Conservation (phyloP, 2,888 invertebrate species). For the Zonitis immaculata region DNA sequence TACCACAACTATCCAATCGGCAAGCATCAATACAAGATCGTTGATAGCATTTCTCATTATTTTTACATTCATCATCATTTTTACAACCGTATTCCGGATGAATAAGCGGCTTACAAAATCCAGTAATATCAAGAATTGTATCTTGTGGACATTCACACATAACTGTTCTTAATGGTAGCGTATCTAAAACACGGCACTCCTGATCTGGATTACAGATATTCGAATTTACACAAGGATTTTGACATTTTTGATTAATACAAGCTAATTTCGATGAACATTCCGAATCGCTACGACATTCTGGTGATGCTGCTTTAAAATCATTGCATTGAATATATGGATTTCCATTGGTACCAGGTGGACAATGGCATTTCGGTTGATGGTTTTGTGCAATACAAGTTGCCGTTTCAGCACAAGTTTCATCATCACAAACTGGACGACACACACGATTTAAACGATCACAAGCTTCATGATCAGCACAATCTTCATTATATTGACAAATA, state of each 20-base stretch:
- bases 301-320: slow-evolving; percentile 47
- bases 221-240: slow-evolving; percentile 69
- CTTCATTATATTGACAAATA: slow-evolving; percentile 83
- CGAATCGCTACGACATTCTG: slow-evolving; percentile 69
- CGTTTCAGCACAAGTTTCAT: slow-evolving; percentile 72
- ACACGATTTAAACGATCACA: slow-evolving; percentile 80
- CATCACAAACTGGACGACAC: slow-evolving; percentile 76
- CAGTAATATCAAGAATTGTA: slow-evolving; percentile 67
- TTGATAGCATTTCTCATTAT: slow-evolving; percentile 64
- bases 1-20: slow-evolving; percentile 69
- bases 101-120: slow-evolving; percentile 58
- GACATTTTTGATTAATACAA: slow-evolving; percentile 72
- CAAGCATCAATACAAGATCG: slow-evolving; percentile 78
- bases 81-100: slow-evolving; percentile 58
- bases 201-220: slow-evolving; percentile 74
- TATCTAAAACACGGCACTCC: slow-evolving; percentile 72
- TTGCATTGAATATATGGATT: slow-evolving; percentile 72
- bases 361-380: slow-evolving; percentile 75
- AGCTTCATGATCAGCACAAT: slow-evolving; percentile 78
- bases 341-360: slow-evolving; percentile 69
- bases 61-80: slow-evolving; percentile 69
- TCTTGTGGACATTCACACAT: slow-evolving; percentile 84
- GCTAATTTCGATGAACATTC: slow-evolving; percentile 72
- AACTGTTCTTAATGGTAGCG: slow-evolving; percentile 74
- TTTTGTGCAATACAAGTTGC: slow-evolving; percentile 70